A percentile compares a stretch with the other conserved stretches of the same genome.
Evolutionary conservation across 1,140 invertebrate species (phyloP).

Genomic region (Stenopsyche tienmushanensis): DNA sequence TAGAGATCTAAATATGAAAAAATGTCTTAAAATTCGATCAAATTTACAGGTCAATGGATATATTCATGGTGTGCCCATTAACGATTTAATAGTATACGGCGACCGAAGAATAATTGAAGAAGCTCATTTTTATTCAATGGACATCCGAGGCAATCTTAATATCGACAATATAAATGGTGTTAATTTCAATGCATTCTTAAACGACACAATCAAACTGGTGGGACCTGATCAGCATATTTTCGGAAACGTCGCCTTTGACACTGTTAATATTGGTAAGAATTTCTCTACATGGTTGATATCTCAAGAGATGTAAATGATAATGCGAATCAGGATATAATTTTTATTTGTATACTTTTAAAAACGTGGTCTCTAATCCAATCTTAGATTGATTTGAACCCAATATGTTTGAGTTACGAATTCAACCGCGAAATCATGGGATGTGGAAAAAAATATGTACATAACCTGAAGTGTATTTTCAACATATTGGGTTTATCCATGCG

Average conservation of each 20-base stretch:
- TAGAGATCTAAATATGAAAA: too few species aligned
- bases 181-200: conserved; percentile 43
- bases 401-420: too few species aligned
- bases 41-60: too few species aligned
- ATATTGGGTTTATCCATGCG: too few species aligned
- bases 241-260: conserved; percentile 42
- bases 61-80: conserved; percentile 39
- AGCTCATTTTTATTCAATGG: conserved; percentile 42
- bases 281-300: neutral
- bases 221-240: conserved; percentile 41
- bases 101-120: conserved; percentile 33
- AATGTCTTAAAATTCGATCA: too few species aligned
- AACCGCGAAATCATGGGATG: neutral
- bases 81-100: conserved; percentile 13
- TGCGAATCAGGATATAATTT: too few species aligned
- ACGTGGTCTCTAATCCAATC: neutral
- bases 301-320: too few species aligned
- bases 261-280: conserved; percentile 39
- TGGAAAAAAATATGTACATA: too few species aligned
- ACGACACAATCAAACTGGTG: conserved; percentile 42
- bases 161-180: conserved; percentile 42
- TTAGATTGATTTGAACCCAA: neutral
- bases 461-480: too few species aligned
- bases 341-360: too few species aligned
- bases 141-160: conserved; percentile 35